Base-by-base conservation (phyloP, 2,888 invertebrate genomes). In the Leuctra nigra region DNA sequence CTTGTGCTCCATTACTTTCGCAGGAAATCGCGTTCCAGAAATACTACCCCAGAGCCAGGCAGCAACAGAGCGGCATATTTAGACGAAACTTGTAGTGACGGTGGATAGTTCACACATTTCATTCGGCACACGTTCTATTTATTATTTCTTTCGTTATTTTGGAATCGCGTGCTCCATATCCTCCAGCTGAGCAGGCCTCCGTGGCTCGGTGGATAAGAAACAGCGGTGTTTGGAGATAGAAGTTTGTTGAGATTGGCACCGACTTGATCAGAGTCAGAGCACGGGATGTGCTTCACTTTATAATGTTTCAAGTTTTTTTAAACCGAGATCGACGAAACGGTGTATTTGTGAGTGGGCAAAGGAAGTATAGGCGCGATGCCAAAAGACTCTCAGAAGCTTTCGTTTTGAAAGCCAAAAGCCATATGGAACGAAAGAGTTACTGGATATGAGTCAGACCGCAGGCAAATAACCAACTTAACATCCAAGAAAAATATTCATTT, bases 211-310 rank as follows among this genome's bases (percentile, higher is more conserved):
- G n/a, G n/a, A n/a, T n/a, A n/a, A n/a, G n/a, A n/a, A n/a, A n/a
- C n/a, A n/a, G n/a, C n/a, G n/a, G n/a, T n/a, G n/a, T n/a, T 44
- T 44, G 50, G 13, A 29, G 50, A 50, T 18, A 35, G 18, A 20
- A 4, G 50, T 50, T 50, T 50, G 50, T 50, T 50, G 29, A 18
- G 50, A 35, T 50, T 50, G 50, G 50, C 50, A 50, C 50, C 22
- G n/a, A 29, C 11, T 29, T 29, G 11, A 6, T 29, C 11, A 29
- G n/a, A 44, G 44, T 20, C 44, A n/a, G n/a, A n/a, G 44, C 23
- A 44, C 44, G 44, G 44, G 44, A 44, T 44, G 50, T 50, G 50
- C 33, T 33, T 50, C 16, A 50, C 35, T 50, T 50, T 33, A 33
- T 50, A 20, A 50, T 50, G 50, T 50, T 50, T 50, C 33, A 14